Evolutionary conservation across 2,113 vertebrate species (phyloP).

Genomic region (Rhipidura dahli): DNA sequence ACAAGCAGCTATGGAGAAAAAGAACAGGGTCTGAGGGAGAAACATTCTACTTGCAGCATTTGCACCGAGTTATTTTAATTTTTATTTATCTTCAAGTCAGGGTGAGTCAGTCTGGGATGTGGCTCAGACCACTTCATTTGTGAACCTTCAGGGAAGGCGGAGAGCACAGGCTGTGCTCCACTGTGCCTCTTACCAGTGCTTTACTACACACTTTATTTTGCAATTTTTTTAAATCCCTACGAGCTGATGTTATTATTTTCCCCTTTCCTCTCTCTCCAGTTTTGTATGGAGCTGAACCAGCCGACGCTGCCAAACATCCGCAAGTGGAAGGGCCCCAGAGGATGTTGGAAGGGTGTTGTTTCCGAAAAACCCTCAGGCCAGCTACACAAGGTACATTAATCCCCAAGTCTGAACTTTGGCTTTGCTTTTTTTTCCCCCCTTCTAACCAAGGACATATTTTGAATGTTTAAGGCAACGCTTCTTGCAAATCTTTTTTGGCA

Average conservation of each 20-base stretch:
- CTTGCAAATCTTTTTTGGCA: background rate
- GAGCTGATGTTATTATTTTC: background rate
- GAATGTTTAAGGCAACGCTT: background rate
- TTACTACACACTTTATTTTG: background rate
- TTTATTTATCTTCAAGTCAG: background rate
- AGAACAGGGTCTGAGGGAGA: background rate
- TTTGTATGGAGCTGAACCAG: conserved; percentile 91
- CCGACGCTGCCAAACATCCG: conserved; percentile 84
- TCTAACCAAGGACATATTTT: background rate
- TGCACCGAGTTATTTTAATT: background rate
- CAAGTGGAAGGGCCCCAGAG: conserved; percentile 86
- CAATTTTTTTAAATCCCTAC: background rate
- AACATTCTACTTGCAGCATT: fast-evolving
- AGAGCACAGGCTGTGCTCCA: background rate
- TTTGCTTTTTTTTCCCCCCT: fast-evolving
- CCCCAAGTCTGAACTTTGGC: background rate
- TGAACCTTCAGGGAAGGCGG: background rate
- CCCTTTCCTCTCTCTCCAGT: conserved; percentile 75
- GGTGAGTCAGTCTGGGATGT: background rate
- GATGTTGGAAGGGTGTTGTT: conserved; percentile 84
- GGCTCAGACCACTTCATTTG: background rate
- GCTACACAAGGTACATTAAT: conserved; percentile 78
- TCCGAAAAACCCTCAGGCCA: conserved; percentile 80
- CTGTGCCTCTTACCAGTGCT: background rate
- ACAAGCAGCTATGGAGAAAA: background rate